These are phyloP conservation scores for Trichogramma dendrolimi DNA, from an alignment of 2,888 invertebrate species.

Conservation along the genomic window DNA sequence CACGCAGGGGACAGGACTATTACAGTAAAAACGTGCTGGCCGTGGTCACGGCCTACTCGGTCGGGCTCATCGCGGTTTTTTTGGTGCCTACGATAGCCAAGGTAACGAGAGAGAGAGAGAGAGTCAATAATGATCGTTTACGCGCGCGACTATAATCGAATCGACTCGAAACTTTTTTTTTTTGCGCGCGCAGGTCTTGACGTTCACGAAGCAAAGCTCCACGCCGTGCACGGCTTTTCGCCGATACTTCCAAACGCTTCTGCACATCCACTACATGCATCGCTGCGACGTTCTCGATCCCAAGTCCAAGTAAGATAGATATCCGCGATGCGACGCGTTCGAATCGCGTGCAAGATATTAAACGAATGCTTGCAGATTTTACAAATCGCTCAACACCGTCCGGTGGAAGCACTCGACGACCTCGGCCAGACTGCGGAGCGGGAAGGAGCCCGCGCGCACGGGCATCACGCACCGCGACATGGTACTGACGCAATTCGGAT, in stretches of 20 bases:
- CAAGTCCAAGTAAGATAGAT: conserved; percentile 34
- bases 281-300: conserved; percentile 54
- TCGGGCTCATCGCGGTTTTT: conserved; percentile 71
- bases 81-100: conserved; percentile 67
- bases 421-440: conserved; percentile 51
- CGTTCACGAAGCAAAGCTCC: conserved; percentile 66
- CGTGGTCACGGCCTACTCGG: conserved; percentile 63
- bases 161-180: neutral
- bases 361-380: conserved; percentile 54
- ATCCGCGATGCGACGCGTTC: neutral
- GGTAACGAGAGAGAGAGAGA: conserved; percentile 30
- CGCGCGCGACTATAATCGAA: neutral
- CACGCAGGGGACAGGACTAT: conserved; percentile 64
- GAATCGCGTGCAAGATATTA: neutral
- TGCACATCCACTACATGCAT: conserved; percentile 72
- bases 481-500: conserved; percentile 79
- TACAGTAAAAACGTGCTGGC: conserved; percentile 65
- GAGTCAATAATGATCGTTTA: neutral
- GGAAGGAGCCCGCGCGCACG: conserved; percentile 50
- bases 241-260: conserved; percentile 73
- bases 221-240: conserved; percentile 62
- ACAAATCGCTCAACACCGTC: conserved; percentile 63
- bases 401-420: conserved; percentile 62
- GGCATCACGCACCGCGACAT: conserved; percentile 75
- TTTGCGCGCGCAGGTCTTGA: conserved; percentile 49